Conservation (phyloP, 2,888 invertebrate genomes). For the Encarsia formosa region DNA sequence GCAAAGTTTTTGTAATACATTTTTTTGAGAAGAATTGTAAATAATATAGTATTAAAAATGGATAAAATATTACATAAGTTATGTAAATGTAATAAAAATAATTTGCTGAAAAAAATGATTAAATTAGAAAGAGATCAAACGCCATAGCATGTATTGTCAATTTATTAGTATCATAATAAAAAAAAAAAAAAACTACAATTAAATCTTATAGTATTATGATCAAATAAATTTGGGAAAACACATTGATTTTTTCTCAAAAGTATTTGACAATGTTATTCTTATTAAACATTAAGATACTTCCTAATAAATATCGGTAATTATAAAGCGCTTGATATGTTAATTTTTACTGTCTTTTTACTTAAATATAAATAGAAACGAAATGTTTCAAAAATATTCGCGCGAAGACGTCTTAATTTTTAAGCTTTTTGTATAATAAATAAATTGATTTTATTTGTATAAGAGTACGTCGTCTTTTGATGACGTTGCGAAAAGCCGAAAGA, state of each 20-base stretch:
- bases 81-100: slow-evolving; percentile 5
- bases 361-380: slow-evolving; percentile 13
- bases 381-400: slow-evolving; percentile 12
- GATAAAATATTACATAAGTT: too few species aligned
- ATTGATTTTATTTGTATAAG: slow-evolving; percentile 33
- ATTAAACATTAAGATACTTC: slow-evolving; percentile 17
- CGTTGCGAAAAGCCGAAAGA: slow-evolving; percentile 18
- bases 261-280: slow-evolving; percentile 19
- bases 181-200: slow-evolving; percentile 8
- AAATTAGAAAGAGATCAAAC: not conserved
- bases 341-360: slow-evolving; percentile 23
- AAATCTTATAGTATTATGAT: slow-evolving; percentile 23
- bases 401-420: slow-evolving; percentile 34
- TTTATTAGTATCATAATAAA: not conserved
- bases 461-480: slow-evolving; percentile 13
- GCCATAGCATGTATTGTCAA: not conserved
- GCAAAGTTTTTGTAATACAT: too few species aligned
- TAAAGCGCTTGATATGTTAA: slow-evolving; percentile 17
- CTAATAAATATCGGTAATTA: slow-evolving; percentile 23
- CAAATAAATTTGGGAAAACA: slow-evolving; percentile 23
- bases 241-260: slow-evolving; percentile 9
- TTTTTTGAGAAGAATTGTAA: too few species aligned
- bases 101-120: too few species aligned
- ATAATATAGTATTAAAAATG: too few species aligned
- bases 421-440: slow-evolving; percentile 43